Conservation (phyloP, 2,888 invertebrate species). For the Melikaiella ostensackeni region DNA sequence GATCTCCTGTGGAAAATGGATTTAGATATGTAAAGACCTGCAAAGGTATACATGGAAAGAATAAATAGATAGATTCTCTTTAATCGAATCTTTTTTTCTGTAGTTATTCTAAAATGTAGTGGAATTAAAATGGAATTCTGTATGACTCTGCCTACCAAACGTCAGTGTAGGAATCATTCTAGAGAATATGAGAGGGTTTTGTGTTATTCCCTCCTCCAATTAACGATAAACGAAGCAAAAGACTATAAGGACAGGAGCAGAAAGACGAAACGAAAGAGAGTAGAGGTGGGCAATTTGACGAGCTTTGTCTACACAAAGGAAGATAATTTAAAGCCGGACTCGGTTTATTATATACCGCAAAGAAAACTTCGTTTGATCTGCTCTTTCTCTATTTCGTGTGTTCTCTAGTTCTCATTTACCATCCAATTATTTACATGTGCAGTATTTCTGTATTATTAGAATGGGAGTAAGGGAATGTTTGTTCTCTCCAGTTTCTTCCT, state of each 20-base stretch:
- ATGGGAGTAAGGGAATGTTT: not conserved
- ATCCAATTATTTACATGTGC: slow-evolving; percentile 7
- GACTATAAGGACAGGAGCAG: not conserved
- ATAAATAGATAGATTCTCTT: no score
- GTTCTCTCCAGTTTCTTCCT: not conserved
- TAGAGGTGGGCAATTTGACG: slow-evolving; percentile 4
- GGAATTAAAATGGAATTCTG: no score
- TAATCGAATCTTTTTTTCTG: no score
- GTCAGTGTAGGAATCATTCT: not conserved
- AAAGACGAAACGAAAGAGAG: slow-evolving; percentile 5
- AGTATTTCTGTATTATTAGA: not conserved
- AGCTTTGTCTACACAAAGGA: slow-evolving; percentile 30
- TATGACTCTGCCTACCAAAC: not conserved
- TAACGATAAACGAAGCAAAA: slow-evolving; percentile 5
- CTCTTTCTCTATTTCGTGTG: slow-evolving; percentile 5
- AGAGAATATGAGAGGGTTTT: not conserved
- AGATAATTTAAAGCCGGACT: slow-evolving; percentile 19
- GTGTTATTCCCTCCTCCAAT: slow-evolving; percentile 5
- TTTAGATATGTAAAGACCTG: no score
- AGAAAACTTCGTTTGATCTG: slow-evolving; percentile 41
- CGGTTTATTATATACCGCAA: slow-evolving; percentile 23
- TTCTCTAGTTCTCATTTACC: slow-evolving; percentile 5
- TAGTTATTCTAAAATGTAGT: no score
- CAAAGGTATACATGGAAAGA: no score
- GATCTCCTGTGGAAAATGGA: no score